A percentile compares a stretch with the other conserved stretches of the same genome.
These are phyloP conservation scores for Tenodera sinensis DNA, from an alignment of 2,888 invertebrate genomes.

Conservation along the genomic window DNA sequence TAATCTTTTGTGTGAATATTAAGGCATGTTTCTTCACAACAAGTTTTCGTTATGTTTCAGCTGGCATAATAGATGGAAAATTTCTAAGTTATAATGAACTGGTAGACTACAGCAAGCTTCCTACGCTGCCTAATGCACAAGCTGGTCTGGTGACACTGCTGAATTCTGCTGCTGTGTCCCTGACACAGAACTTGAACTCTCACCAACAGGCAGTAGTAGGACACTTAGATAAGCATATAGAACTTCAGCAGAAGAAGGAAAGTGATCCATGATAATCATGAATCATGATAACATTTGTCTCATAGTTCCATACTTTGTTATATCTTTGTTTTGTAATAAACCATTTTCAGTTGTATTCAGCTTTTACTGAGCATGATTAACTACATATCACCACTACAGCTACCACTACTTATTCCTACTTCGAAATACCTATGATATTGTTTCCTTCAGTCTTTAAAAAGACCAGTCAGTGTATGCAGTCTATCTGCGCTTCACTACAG, in stretches of 20 bases:
- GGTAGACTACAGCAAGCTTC: constrained; percentile 60
- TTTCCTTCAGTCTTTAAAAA: too few species aligned
- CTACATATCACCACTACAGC: too few species aligned
- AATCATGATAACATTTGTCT: background rate
- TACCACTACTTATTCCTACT: too few species aligned
- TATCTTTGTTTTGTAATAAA: background rate
- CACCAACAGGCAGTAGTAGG: constrained; percentile 63
- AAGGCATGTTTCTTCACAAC: too few species aligned
- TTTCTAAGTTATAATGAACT: constrained; percentile 68
- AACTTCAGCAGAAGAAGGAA: constrained; percentile 16
- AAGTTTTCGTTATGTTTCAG: constrained; percentile 45
- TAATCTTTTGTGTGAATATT: too few species aligned
- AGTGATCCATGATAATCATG: background rate
- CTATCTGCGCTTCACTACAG: too few species aligned
- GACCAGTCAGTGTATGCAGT: too few species aligned
- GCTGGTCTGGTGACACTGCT: constrained; percentile 66
- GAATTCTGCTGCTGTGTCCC: constrained; percentile 58
- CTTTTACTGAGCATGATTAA: background rate
- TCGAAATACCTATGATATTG: too few species aligned
- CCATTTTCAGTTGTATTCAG: background rate
- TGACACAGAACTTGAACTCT: constrained; percentile 63
- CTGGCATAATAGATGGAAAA: constrained; percentile 68
- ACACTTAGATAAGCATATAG: constrained; percentile 23
- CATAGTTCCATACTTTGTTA: background rate
- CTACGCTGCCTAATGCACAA: constrained; percentile 61